Evolutionary conservation across 1,140 invertebrate species (phyloP).

Genomic region (Ostrea denselamellosa): DNA sequence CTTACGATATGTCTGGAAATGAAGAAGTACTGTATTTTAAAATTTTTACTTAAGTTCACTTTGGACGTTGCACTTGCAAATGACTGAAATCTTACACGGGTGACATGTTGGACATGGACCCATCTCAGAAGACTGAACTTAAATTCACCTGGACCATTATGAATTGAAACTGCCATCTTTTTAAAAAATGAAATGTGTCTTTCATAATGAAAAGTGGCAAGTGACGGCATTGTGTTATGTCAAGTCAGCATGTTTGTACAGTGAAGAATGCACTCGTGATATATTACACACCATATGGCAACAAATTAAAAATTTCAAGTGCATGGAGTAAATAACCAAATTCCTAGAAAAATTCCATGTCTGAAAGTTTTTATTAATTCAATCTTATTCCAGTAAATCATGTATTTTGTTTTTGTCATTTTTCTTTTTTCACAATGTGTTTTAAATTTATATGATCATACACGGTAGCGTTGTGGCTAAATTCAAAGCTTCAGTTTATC

Average conservation of each 20-base stretch:
- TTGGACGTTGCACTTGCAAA: neutral
- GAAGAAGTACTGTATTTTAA: neutral
- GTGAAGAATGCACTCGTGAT: neutral
- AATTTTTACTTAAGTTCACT: neutral
- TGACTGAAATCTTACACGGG: neutral
- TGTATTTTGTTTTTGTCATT: too few relatives aligned
- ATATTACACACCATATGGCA: neutral
- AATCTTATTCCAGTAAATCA: too few relatives aligned
- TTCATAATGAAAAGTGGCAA: neutral
- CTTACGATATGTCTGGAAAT: too few relatives aligned
- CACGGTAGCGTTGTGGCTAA: too few relatives aligned
- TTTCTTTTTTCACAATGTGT: too few relatives aligned
- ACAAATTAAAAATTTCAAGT: neutral
- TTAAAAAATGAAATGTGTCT: neutral
- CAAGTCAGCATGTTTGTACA: neutral
- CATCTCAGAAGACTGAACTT: neutral
- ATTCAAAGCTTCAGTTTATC: too few relatives aligned
- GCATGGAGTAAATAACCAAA: neutral
- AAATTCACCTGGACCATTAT: neutral
- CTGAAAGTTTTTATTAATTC: too few relatives aligned
- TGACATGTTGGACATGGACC: slow-evolving; percentile 1
- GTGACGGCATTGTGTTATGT: neutral
- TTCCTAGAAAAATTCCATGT: neutral
- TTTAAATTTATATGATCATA: too few relatives aligned
- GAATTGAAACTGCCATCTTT: neutral